Evolutionary conservation across 2,888 invertebrate genomes (phyloP).

Genomic region (Bhutanitis thaidina): DNA sequence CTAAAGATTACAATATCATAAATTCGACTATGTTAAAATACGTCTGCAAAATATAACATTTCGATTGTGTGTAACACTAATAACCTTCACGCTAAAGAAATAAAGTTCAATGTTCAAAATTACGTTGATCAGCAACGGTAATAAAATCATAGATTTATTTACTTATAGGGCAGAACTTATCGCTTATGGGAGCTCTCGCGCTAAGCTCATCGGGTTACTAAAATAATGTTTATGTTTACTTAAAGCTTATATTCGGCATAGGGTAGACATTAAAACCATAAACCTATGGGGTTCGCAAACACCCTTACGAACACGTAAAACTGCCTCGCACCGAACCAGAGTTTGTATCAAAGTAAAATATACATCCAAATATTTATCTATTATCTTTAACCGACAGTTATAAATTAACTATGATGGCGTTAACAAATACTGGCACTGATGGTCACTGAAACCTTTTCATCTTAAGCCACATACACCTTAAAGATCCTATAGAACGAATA

Average conservation of each 20-base stretch:
- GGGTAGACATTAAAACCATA: conserved; percentile 47
- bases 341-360: not conserved
- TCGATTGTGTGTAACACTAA: not conserved
- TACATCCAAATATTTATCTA: too few relatives aligned
- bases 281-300: conserved; percentile 38
- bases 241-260: conserved; percentile 49
- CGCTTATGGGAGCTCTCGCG: conserved; percentile 57
- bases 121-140: not conserved
- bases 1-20: not conserved
- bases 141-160: not conserved
- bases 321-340: not conserved
- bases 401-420: too few relatives aligned
- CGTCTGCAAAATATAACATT: not conserved
- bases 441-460: too few relatives aligned
- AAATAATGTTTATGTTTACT: conserved; percentile 76
- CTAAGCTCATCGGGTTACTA: conserved; percentile 75
- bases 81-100: not conserved
- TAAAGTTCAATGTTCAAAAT: not conserved
- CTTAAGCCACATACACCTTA: too few relatives aligned
- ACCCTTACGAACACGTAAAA: conserved; percentile 17
- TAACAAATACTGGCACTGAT: too few relatives aligned
- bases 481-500: not conserved
- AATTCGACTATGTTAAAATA: not conserved
- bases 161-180: conserved; percentile 50
- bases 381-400: too few relatives aligned